These are phyloP conservation scores for Drosophila nr. fundita DNA, from an alignment of 2,888 invertebrate genomes.

Conservation along the genomic window DNA sequence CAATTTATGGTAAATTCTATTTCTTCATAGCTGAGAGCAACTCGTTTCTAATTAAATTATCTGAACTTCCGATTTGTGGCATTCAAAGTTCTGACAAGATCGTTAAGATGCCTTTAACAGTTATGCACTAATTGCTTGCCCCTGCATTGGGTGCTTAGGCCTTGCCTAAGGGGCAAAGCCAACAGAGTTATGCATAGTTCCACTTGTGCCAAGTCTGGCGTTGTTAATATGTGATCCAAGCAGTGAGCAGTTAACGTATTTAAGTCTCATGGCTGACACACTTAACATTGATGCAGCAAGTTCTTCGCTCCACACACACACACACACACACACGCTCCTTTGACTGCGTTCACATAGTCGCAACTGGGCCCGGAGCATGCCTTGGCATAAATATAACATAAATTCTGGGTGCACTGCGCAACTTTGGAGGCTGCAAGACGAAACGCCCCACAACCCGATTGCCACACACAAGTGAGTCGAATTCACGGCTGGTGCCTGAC, in stretches of 20 bases:
- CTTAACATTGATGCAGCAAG: conserved; percentile 53
- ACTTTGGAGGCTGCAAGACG: conserved; percentile 55
- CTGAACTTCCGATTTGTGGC: neutral
- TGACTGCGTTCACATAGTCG: conserved; percentile 31
- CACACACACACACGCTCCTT: conserved; percentile 19
- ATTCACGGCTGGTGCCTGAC: conserved; percentile 11
- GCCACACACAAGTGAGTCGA: conserved; percentile 22
- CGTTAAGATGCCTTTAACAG: conserved; percentile 2
- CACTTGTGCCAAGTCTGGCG: conserved; percentile 1
- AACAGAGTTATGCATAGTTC: neutral
- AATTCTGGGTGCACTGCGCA: conserved; percentile 38
- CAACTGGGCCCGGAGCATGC: conserved; percentile 59
- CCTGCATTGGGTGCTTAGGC: neutral
- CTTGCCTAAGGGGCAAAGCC: conserved; percentile 4
- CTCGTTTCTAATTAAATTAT: neutral
- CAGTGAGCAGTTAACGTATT: conserved; percentile 26
- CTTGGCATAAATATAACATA: conserved; percentile 58
- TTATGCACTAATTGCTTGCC: conserved; percentile 5
- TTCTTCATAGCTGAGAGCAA: neutral
- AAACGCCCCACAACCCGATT: conserved; percentile 56
- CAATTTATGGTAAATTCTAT: neutral
- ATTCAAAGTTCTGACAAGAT: neutral
- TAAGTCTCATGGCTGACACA: conserved; percentile 58
- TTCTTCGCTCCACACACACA: conserved; percentile 7
- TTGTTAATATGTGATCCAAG: conserved; percentile 27